Percentiles rank a stretch among this genome's conserved stretches.
phyloP scores from a whole-genome alignment of 2,888 invertebrate genomes.

The Acrobasis repandana region DNA sequence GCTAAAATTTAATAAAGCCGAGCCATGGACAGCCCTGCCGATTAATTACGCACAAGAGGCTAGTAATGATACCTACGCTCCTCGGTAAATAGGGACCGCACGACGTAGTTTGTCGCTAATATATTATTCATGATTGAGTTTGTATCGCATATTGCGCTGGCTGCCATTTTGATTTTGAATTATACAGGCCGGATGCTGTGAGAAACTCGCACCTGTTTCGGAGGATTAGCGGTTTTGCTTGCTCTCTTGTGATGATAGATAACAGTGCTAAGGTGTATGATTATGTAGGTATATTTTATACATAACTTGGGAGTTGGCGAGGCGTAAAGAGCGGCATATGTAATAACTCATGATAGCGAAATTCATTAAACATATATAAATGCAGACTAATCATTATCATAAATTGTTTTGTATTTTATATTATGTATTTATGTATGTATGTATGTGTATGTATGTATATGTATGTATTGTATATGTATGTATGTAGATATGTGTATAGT shows the following conservation, averaged over 20 bases:
- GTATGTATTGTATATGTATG: too few species aligned
- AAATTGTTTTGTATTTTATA: too few species aligned
- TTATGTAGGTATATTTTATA: neutral
- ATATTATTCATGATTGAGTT: conserved; percentile 30
- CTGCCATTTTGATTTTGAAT: conserved; percentile 21
- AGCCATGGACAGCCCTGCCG: conserved; percentile 67
- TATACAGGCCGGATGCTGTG: conserved; percentile 20
- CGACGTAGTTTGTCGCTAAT: conserved; percentile 28
- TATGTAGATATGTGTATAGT: too few species aligned
- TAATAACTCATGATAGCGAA: too few species aligned
- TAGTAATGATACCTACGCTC: conserved; percentile 63
- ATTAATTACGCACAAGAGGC: conserved; percentile 80
- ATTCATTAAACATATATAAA: too few species aligned
- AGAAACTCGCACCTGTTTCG: conserved; percentile 20
- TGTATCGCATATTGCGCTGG: conserved; percentile 22
- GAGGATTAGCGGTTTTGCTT: conserved; percentile 14
- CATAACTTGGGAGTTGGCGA: neutral
- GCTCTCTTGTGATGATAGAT: conserved; percentile 13
- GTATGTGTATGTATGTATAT: too few species aligned
- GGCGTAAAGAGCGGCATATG: neutral
- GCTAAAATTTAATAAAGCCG: conserved; percentile 82
- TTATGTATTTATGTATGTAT: too few species aligned
- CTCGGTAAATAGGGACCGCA: conserved; percentile 27
- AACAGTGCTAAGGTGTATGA: conserved; percentile 1
- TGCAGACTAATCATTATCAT: too few species aligned